Base-by-base conservation (phyloP, 2,888 invertebrate genomes). In the Plebejus argus region DNA sequence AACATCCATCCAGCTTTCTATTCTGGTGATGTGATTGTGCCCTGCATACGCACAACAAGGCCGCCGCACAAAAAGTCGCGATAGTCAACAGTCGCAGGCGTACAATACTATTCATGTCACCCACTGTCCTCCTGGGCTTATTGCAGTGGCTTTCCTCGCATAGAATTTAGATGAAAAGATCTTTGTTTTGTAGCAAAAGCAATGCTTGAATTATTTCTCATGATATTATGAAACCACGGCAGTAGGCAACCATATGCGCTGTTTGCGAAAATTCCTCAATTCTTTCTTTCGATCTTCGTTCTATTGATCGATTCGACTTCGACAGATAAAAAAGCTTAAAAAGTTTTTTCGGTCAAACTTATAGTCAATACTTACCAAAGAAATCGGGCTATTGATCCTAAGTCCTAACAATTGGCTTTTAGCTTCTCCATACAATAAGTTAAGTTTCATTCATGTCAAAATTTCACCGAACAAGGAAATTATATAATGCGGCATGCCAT, bases 11-110 rank as follows among this genome's bases (percentile, higher is more conserved):
- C 18, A 53, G 53, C 53, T 53, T 53, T 53, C 53, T 18, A 53
- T 53, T 53, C 61, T 61, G 12, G 23, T 61, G 61, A 61, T 23
- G 61, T 61, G 23, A 61, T 35, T 70, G 70, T 82, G 83, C 88
- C 91, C 91, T 89, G 71, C 71, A 71, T 72, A 91, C 89, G 89
- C 81, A 83, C 84, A 81, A 91, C 87, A 90, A 89, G 91, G 90
- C 84, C 90, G 86, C 82, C 33, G 35, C 83, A 85, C 84, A 92
- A 92, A 91, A 91, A 91, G 84, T 85, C 81, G 85, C 82, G 82
- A 84, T 83, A 84, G 84, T 84, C 84, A 83, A 45, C 45, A 91
- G 84, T 85, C 80, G 85, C 82, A 84, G 84, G 83, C 84, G 83
- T 88, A 89, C 72, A 72, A 86, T 86, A 83, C 82, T 80, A 89